Percentiles rank a stretch among this genome's conserved stretches.
Evolutionary conservation across 2,797 vertebrate genomes (phyloP).

Genomic region (Phrynocephalus vlangalii): DNA sequence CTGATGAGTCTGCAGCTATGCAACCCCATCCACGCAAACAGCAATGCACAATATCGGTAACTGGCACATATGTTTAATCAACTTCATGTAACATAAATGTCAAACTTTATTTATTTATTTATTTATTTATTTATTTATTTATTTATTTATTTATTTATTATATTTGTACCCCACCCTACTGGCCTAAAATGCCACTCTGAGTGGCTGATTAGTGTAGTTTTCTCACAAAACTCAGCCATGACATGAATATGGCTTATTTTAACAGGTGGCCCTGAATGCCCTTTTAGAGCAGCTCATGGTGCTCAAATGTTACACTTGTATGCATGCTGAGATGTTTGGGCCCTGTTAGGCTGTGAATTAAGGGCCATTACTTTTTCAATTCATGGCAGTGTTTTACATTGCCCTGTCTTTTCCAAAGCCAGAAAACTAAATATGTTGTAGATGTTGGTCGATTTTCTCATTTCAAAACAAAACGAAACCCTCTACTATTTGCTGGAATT

Average conservation of each 20-base stretch:
- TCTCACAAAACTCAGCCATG: neutral
- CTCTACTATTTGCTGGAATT: neutral
- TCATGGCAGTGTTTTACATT: neutral
- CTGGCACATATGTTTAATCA: too few relatives aligned
- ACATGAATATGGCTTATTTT: neutral
- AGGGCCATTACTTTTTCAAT: neutral
- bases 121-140: too few relatives aligned
- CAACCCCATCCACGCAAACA: too few relatives aligned
- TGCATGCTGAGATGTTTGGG: neutral
- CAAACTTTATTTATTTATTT: too few relatives aligned
- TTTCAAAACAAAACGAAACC: neutral
- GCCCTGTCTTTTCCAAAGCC: neutral
- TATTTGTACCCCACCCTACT: too few relatives aligned
- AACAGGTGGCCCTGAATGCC: neutral
- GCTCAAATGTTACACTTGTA: neutral
- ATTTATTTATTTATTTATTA: too few relatives aligned
- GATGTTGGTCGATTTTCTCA: neutral
- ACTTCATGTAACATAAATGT: too few relatives aligned
- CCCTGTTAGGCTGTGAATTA: neutral
- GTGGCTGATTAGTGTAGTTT: too few relatives aligned
- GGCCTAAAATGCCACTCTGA: too few relatives aligned
- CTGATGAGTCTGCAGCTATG: too few relatives aligned
- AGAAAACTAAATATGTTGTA: neutral
- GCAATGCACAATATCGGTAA: too few relatives aligned
- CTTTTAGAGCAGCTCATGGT: neutral